A percentile compares a stretch with the other conserved stretches of the same genome.
Conservation (phyloP, 1,140 invertebrate genomes). For the Drosophila sturtevanti region DNA sequence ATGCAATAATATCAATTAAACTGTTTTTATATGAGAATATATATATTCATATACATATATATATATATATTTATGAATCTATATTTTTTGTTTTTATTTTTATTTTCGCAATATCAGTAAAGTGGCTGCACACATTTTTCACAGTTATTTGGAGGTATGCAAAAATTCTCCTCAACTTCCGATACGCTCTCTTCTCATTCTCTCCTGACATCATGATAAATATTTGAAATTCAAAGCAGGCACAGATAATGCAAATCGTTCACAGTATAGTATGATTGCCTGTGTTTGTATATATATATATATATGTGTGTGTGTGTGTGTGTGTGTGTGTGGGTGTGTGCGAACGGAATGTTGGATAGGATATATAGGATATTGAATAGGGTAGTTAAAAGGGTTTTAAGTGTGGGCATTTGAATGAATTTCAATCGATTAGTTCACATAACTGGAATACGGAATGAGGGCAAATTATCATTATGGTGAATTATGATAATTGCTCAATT, state of each 20-base stretch:
- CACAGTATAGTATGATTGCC: neutral
- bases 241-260: slow-evolving; percentile 26
- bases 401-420: slow-evolving; percentile 11
- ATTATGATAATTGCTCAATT: slow-evolving; percentile 60
- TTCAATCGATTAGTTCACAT: slow-evolving; percentile 10
- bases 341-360: no score
- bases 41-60: slow-evolving; percentile 9
- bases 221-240: slow-evolving; percentile 54
- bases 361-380: no score
- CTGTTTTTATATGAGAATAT: slow-evolving; percentile 1
- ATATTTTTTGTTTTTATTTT: slow-evolving; percentile 19
- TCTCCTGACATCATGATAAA: slow-evolving; percentile 9
- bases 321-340: neutral
- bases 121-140: slow-evolving; percentile 21
- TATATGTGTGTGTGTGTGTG: neutral
- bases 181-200: neutral
- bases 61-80: neutral
- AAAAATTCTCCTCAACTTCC: neutral
- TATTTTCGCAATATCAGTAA: slow-evolving; percentile 18
- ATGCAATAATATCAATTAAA: slow-evolving; percentile 5
- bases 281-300: neutral
- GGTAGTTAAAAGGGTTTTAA: neutral
- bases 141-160: slow-evolving; percentile 3
- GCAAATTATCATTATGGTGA: slow-evolving; percentile 51
- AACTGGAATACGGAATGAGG: slow-evolving; percentile 20